Conservation (phyloP, 1,140 invertebrate species). For the Oreohelix idahoensis region DNA sequence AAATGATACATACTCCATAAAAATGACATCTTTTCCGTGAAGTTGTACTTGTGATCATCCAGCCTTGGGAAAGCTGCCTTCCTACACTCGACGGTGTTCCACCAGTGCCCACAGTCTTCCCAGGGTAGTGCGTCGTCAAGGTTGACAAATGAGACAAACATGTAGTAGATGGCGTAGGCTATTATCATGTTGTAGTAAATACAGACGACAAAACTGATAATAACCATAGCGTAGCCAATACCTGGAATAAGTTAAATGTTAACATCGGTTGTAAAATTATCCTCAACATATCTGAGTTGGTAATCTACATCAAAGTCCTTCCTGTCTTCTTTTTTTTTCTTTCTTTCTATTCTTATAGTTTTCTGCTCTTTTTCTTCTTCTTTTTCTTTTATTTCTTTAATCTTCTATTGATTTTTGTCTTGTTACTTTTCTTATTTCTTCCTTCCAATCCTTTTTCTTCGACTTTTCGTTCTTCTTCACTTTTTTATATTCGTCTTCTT, state of each 20-base stretch:
- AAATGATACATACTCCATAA: slow-evolving; percentile 9
- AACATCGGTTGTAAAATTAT: too few relatives aligned
- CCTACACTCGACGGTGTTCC: slow-evolving; percentile 51
- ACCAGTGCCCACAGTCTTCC: slow-evolving; percentile 54
- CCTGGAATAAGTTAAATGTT: slow-evolving; percentile 63
- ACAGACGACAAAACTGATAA: slow-evolving; percentile 62
- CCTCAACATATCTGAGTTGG: slow-evolving; percentile 71
- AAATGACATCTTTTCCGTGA: neutral
- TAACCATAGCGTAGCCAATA: slow-evolving; percentile 67
- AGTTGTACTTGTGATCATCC: slow-evolving; percentile 19
- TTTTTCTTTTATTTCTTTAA: too few relatives aligned
- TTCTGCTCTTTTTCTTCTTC: too few relatives aligned
- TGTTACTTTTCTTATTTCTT: too few relatives aligned
- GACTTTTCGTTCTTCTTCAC: too few relatives aligned
- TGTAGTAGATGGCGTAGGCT: slow-evolving; percentile 71
- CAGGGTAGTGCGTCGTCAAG: slow-evolving; percentile 62
- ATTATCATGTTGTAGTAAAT: slow-evolving; percentile 74
- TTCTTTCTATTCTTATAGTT: too few relatives aligned
- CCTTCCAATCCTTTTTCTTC: too few relatives aligned
- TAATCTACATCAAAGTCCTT: too few relatives aligned
- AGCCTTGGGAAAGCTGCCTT: slow-evolving; percentile 38
- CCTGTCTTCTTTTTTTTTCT: too few relatives aligned
- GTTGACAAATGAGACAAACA: slow-evolving; percentile 64
- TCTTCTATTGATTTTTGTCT: too few relatives aligned
- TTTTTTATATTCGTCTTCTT: too few relatives aligned